These are phyloP conservation scores for Python bivittatus DNA, from an alignment of 2,113 vertebrate genomes.

Conservation along the genomic window DNA sequence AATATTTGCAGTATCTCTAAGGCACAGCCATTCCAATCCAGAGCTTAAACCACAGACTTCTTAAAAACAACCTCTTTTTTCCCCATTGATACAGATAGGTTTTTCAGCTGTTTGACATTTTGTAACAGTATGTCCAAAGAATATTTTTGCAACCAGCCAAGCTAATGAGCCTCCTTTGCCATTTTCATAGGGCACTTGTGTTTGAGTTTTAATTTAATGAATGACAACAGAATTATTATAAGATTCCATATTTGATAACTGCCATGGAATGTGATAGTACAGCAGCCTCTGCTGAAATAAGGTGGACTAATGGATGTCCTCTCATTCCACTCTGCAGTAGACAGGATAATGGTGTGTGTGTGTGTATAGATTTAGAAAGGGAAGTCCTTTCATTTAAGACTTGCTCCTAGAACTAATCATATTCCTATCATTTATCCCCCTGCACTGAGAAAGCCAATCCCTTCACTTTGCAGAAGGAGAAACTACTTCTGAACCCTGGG, in stretches of 20 bases:
- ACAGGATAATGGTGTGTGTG: neutral
- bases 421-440: neutral
- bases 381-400: neutral
- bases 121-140: neutral
- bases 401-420: neutral
- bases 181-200: conserved; percentile 1
- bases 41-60: neutral
- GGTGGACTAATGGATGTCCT: neutral
- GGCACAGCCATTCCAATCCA: neutral
- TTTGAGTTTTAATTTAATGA: conserved; percentile 19
- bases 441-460: neutral
- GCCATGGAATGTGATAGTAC: neutral
- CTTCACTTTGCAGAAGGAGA: neutral
- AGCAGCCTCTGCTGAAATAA: neutral
- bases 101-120: neutral
- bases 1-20: neutral
- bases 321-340: neutral
- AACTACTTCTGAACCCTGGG: neutral
- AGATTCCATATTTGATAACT: neutral
- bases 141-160: conserved; percentile 6
- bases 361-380: neutral
- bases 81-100: neutral
- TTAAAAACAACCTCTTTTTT: neutral
- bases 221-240: neutral
- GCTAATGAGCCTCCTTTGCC: neutral